These are phyloP conservation scores for Chrysodeixis includens DNA, from an alignment of 2,888 invertebrate genomes.

Conservation along the genomic window DNA sequence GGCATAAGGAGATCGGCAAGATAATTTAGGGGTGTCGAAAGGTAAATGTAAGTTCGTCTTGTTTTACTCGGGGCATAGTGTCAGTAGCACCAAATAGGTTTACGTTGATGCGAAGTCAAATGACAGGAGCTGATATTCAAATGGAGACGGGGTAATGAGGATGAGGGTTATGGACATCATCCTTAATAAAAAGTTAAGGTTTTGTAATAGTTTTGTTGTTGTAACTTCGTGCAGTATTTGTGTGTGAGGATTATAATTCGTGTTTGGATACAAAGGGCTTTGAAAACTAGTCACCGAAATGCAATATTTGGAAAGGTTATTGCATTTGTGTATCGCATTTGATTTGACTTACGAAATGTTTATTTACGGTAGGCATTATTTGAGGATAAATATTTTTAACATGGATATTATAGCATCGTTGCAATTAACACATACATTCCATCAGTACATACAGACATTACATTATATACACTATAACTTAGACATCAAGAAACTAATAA, in stretches of 20 bases:
- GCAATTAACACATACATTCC: no score
- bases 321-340: no score
- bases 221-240: background rate
- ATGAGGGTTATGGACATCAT: constrained; percentile 39
- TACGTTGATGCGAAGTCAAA: constrained; percentile 60
- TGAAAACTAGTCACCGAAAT: no score
- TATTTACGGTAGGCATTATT: no score
- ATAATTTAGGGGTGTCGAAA: constrained; percentile 20
- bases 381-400: no score
- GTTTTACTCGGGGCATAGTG: constrained; percentile 62
- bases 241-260: background rate
- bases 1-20: background rate
- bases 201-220: constrained; percentile 13
- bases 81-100: constrained; percentile 62
- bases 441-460: no score
- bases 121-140: constrained; percentile 50
- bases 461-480: no score
- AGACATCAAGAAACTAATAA: no score
- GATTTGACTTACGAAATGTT: no score
- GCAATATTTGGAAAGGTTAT: no score
- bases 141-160: constrained; percentile 51
- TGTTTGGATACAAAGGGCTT: no score
- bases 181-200: constrained; percentile 15
- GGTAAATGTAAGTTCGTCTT: constrained; percentile 26
- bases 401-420: no score